Base-by-base conservation (phyloP, 2,888 invertebrate species). In the Oegoconia quadripuncta region DNA sequence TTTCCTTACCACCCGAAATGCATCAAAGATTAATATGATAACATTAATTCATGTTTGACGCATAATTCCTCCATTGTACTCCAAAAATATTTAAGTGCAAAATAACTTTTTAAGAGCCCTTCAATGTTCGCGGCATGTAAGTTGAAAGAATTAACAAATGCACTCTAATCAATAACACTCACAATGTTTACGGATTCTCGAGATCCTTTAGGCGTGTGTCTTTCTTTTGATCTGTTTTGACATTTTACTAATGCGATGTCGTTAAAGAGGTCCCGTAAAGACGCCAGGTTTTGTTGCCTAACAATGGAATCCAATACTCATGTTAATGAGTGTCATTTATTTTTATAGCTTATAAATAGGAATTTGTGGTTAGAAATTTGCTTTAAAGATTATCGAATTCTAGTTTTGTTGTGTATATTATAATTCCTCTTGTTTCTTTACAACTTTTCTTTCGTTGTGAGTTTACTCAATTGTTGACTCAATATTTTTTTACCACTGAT, bases 161-260 rank as follows among this genome's bases (percentile, higher is more conserved):
- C 67, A 77, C 51, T 39, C 63, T 74, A 63, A 87, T 87, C 75
- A 80, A 83, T 86, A 82, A 71, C 64, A 46, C 65, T 70, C 52
- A 55, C 57, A 64, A 69, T 59, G 59, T 72, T 72, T 66, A 63
- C 59, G 55, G 59, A 63, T 62, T 55, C 67, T 75, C 57, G 53
- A 69, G 68, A 67, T 56, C 55, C 58, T 64, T 66, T 55, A 62
- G 59, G 65, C 63, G 71, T 67, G 72, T 74, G 76, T 79, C 73
- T 61, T n/a, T n/a, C n/a, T n/a, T 81, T 82, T 83, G 79, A 82
- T 78, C 65, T 87, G 84, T 87, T 87, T 74, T 84, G 87, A 86
- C 86, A 81, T 74, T 77, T 83, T 81, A 86, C 84, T 87, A 86
- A 87, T 87, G 83, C 52, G 74, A 34, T 68, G 72, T 75, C 80